These are phyloP conservation scores for Pipistrellus pygmaeus DNA, from an alignment of 2,797 vertebrate genomes.

Conservation along the genomic window DNA sequence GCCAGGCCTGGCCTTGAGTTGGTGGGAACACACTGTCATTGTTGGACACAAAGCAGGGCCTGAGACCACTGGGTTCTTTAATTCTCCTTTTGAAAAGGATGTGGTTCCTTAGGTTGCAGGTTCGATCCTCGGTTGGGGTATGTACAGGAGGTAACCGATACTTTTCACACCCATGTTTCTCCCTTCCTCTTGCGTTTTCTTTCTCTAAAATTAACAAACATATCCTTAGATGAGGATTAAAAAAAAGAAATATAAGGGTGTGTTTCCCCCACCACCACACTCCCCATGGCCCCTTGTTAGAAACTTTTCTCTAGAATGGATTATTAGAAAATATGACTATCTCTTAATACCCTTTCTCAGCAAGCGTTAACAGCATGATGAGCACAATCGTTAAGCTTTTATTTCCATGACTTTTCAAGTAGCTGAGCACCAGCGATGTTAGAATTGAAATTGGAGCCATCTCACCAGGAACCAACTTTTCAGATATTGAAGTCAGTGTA, in stretches of 20 bases:
- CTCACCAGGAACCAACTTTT: background rate
- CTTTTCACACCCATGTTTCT: background rate
- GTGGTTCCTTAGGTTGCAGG: background rate
- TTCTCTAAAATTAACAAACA: background rate
- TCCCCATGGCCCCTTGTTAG: background rate
- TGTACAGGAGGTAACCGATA: background rate
- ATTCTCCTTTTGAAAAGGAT: background rate
- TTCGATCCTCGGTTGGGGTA: background rate
- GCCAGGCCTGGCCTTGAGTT: background rate
- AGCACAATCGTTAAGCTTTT: background rate
- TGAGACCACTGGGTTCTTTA: background rate
- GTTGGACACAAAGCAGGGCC: background rate
- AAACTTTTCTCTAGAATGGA: background rate
- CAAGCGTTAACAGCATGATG: background rate
- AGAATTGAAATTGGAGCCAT: background rate
- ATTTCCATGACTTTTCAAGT: background rate
- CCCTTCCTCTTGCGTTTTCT: background rate
- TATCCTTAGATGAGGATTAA: background rate
- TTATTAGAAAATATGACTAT: background rate
- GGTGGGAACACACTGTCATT: rapidly evolving
- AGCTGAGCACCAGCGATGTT: background rate
- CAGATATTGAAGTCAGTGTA: background rate
- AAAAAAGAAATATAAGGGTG: background rate
- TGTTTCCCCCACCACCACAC: background rate
- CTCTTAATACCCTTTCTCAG: background rate